Conservation (phyloP, 2,113 vertebrate species). For the Labeo catla region DNA sequence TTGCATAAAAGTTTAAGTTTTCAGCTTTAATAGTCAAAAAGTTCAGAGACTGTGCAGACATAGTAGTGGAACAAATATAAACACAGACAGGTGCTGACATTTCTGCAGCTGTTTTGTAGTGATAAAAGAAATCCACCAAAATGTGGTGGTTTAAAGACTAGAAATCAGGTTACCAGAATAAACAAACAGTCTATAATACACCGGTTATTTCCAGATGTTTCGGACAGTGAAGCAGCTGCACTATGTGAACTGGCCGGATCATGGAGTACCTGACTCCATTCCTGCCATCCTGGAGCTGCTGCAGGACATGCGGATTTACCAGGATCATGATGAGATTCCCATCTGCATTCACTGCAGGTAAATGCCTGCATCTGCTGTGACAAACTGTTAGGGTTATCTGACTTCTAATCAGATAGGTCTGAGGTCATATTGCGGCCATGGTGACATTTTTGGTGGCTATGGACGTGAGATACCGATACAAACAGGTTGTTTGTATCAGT, state of each 20-base stretch:
- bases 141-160: neutral
- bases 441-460: too few species aligned
- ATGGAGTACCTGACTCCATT: constrained; percentile 88
- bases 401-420: neutral
- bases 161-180: neutral
- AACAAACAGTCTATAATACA: neutral
- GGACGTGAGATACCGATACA: neutral
- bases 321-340: constrained; percentile 81
- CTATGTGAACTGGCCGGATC: constrained; percentile 95
- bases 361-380: constrained; percentile 4
- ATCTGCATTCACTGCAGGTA: constrained; percentile 98
- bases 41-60: neutral
- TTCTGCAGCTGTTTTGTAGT: neutral
- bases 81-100: constrained; percentile 8
- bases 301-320: constrained; percentile 82
- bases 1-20: neutral
- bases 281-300: constrained; percentile 89
- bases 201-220: constrained; percentile 58
- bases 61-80: neutral
- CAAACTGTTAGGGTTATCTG: neutral
- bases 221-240: constrained; percentile 89
- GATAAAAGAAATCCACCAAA: neutral
- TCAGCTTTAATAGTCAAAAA: neutral
- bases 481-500: neutral
- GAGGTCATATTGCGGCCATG: neutral